These are phyloP conservation scores for Drosophila glabriapex DNA, from an alignment of 2,888 invertebrate species.

Conservation along the genomic window DNA sequence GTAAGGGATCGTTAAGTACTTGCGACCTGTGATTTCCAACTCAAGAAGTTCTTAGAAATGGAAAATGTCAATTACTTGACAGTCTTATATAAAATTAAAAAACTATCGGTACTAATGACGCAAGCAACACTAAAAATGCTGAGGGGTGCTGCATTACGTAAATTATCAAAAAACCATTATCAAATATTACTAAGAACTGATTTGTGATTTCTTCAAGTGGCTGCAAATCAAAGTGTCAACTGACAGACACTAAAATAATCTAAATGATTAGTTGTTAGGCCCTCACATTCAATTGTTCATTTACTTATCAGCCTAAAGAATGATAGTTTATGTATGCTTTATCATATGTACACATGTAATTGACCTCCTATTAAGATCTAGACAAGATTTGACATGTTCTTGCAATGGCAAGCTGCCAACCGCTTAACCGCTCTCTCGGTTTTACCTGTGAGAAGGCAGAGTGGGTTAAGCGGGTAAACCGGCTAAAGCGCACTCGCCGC, in stretches of 20 bases:
- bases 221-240: background rate
- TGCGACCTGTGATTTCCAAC: background rate
- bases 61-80: background rate
- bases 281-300: conserved; percentile 2
- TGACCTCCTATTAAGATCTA: conserved; percentile 20
- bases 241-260: conserved; percentile 12
- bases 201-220: conserved; percentile 23
- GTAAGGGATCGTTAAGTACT: background rate
- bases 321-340: conserved; percentile 7
- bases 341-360: conserved; percentile 2
- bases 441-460: conserved; percentile 4
- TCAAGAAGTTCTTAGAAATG: background rate
- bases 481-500: background rate
- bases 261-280: conserved; percentile 31
- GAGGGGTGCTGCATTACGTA: background rate
- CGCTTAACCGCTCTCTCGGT: background rate
- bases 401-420: background rate
- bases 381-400: background rate
- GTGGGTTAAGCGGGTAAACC: background rate
- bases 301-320: conserved; percentile 29
- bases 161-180: background rate
- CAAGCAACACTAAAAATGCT: background rate
- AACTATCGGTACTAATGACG: background rate
- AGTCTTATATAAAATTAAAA: background rate
- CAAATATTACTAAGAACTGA: background rate